Percentiles rank a stretch among this genome's conserved stretches.
Evolutionary conservation across 2,797 vertebrate genomes (phyloP).

Genomic region (Darevskia nairensis): DNA sequence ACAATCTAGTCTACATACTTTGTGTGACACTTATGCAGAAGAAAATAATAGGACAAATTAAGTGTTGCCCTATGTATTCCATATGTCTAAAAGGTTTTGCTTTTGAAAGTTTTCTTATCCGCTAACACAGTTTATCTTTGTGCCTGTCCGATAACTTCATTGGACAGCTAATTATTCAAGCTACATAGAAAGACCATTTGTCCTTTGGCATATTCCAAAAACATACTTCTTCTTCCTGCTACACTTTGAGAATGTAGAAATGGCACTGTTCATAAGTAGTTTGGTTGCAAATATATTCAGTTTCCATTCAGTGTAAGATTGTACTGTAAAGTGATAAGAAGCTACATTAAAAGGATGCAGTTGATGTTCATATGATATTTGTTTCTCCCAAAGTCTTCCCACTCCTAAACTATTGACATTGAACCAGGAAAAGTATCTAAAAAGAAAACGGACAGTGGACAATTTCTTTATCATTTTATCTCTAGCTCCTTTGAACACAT

Average conservation of each 20-base stretch:
- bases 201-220: slow-evolving; percentile 15
- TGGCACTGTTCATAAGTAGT: background rate
- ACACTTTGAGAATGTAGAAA: background rate
- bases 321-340: background rate
- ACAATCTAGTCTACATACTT: slow-evolving; percentile 19
- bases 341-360: background rate
- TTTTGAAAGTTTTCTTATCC: slow-evolving; percentile 38
- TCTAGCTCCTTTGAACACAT: background rate
- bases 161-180: slow-evolving; percentile 48
- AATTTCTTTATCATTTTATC: background rate
- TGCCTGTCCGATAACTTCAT: slow-evolving; percentile 36
- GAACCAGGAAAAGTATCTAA: background rate
- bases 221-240: background rate
- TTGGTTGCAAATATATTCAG: background rate
- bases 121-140: slow-evolving; percentile 37
- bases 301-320: background rate
- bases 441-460: too few relatives aligned
- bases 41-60: slow-evolving; percentile 35
- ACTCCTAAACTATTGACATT: background rate
- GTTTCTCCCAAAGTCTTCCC: background rate
- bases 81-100: slow-evolving; percentile 33
- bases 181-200: slow-evolving; percentile 11
- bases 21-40: background rate
- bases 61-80: slow-evolving; percentile 35
- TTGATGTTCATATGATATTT: background rate